A percentile compares a stretch with the other conserved stretches of the same genome.
phyloP scores from a whole-genome alignment of 2,797 vertebrate species.

The Lagorchestes hirsutus region DNA sequence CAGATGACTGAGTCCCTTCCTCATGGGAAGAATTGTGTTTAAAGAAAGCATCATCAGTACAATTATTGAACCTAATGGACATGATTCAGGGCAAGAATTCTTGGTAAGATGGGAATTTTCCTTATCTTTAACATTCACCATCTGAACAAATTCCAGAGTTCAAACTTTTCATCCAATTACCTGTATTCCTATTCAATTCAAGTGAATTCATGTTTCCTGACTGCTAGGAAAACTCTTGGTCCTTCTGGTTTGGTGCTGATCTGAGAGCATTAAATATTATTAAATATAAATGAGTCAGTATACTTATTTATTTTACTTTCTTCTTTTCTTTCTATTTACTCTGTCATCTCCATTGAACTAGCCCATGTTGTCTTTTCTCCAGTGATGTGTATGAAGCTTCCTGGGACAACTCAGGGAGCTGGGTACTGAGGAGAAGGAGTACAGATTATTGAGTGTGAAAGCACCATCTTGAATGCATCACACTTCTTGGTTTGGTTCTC shows the following conservation, averaged over 20 bases:
- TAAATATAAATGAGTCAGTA: background rate
- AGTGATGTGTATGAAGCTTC: background rate
- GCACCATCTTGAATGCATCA: background rate
- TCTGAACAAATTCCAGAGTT: background rate
- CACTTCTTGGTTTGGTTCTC: slow-evolving; percentile 32
- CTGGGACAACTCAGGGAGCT: background rate
- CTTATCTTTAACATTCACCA: background rate
- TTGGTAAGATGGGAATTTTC: background rate
- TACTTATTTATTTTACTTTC: background rate
- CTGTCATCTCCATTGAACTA: background rate
- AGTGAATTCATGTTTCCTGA: background rate
- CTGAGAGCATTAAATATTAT: background rate
- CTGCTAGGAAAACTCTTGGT: background rate
- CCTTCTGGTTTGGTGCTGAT: background rate
- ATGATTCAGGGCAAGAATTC: background rate
- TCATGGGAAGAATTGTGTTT: background rate
- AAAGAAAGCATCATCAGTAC: background rate
- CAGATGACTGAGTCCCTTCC: background rate
- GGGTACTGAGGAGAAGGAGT: background rate
- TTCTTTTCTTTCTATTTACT: background rate
- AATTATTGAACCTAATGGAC: background rate
- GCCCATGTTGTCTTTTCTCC: background rate
- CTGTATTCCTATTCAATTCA: background rate
- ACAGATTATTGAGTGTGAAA: background rate
- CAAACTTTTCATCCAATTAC: background rate